phyloP scores from a whole-genome alignment of 2,113 vertebrate species.

The Candoia aspera region DNA sequence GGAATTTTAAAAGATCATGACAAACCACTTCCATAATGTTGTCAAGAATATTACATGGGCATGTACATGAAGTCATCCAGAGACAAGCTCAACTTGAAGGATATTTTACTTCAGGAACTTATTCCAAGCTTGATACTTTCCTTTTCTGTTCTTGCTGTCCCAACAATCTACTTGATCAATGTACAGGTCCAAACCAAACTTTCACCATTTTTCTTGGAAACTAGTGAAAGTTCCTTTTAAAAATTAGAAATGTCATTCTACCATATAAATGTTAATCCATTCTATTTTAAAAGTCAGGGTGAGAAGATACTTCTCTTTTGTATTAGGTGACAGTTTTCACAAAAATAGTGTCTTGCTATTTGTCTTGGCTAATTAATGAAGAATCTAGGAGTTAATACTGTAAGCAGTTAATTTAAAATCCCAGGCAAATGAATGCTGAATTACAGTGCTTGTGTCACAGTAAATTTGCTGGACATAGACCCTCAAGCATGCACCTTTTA shows the following conservation, averaged over 20 bases:
- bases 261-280: constrained; percentile 5
- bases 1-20: no score
- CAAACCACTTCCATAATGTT: background rate
- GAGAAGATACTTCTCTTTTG: constrained; percentile 16
- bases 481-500: constrained; percentile 2
- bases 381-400: constrained; percentile 1
- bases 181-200: background rate
- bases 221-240: background rate
- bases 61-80: background rate
- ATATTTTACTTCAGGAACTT: background rate
- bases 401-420: constrained; percentile 2
- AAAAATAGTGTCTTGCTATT: constrained; percentile 11
- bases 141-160: background rate
- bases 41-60: background rate
- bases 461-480: background rate
- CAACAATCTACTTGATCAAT: background rate
- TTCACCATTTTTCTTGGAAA: background rate
- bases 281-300: constrained; percentile 5
- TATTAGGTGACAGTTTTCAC: constrained; percentile 31
- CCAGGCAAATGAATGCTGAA: constrained; percentile 3
- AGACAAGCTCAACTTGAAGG: background rate
- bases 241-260: background rate
- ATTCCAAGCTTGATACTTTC: background rate
- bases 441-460: background rate
- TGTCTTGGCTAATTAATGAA: constrained; percentile 28